Conservation (phyloP, 2,888 invertebrate genomes). For the Cheilosia variabilis region DNA sequence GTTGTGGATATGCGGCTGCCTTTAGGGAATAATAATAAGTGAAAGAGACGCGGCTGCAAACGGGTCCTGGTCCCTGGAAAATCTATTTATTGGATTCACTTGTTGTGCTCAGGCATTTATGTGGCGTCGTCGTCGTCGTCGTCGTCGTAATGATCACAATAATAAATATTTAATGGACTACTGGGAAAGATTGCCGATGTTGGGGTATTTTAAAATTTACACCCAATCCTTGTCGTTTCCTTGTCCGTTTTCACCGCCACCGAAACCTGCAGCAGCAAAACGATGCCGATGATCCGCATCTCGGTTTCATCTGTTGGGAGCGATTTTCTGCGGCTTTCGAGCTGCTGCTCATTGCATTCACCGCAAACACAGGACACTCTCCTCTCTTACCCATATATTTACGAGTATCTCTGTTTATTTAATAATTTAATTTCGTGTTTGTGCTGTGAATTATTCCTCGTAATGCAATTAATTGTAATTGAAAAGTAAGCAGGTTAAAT, state of each 20-base stretch:
- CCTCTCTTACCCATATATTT: background rate
- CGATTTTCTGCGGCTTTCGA: conserved; percentile 27
- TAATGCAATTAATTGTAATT: conserved; percentile 62
- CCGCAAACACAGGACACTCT: conserved; percentile 14
- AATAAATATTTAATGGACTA: conserved; percentile 72
- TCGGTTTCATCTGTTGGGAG: conserved; percentile 25
- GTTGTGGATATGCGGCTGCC: conserved; percentile 14
- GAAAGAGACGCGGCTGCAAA: conserved; percentile 15
- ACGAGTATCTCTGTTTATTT: conserved; percentile 25
- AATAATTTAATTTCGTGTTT: conserved; percentile 56
- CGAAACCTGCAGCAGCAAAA: background rate
- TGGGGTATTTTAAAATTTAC: conserved; percentile 42
- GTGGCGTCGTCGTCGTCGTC: background rate
- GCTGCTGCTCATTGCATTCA: conserved; percentile 6
- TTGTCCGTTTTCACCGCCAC: conserved; percentile 5
- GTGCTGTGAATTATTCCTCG: conserved; percentile 58
- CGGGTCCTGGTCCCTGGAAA: background rate
- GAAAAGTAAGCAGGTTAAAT: conserved; percentile 34
- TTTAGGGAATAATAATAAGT: conserved; percentile 57
- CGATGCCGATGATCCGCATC: background rate
- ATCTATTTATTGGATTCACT: conserved; percentile 61
- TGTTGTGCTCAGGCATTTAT: conserved; percentile 47
- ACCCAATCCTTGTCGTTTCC: conserved; percentile 18
- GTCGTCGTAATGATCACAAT: conserved; percentile 48
- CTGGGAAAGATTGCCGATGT: conserved; percentile 34